Base-by-base conservation (phyloP, 2,797 vertebrate genomes). In the Sebastes trivittatus region DNA sequence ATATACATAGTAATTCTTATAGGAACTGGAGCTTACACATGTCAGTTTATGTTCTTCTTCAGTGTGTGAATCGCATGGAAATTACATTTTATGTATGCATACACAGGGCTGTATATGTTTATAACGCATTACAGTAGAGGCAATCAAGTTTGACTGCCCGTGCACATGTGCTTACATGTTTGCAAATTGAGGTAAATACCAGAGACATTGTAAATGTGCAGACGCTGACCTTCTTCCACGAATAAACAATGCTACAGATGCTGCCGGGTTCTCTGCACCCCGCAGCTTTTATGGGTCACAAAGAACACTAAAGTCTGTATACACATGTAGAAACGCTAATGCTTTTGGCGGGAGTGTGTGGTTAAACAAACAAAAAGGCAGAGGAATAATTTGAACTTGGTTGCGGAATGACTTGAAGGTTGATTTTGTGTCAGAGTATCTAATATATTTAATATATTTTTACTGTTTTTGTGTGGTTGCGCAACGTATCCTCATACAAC, bases 171-270 rank as follows among this genome's bases (percentile, higher is more conserved):
- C 73, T 62, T 78, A 56, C 61, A 78, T 88, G 88, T 88, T 88
- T 88, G 75, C 75, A 87, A 89, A 90, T 81, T 79, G 84, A 83
- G 70, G 78, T 88, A 90, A 92, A 92, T 87, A 78, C 73, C 71
- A 81, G 55, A 56, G 83, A 85, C 59, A 55, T 23, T 81, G 87
- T 77, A 85, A 86, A 85, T 75, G 84, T 59, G 81, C 75, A 78
- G 72, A 77, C 16, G n/a, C 60, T 92, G 92, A 92, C 93, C 93
- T 95, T 93, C 91, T 67, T 69, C 73, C 25, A 60, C 36, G 55
- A 79, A 85, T 78, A 89, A 88, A 89, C 80, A 86, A 77, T 56
- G 68, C 29, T 29, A 29, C 29, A 29, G 5, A 29, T 29, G 29
- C 27, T 29, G 27, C 86, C 25, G 73, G 29, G 29, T 87, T 77